A percentile compares a stretch with the other conserved stretches of the same genome.
Conservation (phyloP, 1,140 invertebrate species). For the Solenopsis invicta region DNA sequence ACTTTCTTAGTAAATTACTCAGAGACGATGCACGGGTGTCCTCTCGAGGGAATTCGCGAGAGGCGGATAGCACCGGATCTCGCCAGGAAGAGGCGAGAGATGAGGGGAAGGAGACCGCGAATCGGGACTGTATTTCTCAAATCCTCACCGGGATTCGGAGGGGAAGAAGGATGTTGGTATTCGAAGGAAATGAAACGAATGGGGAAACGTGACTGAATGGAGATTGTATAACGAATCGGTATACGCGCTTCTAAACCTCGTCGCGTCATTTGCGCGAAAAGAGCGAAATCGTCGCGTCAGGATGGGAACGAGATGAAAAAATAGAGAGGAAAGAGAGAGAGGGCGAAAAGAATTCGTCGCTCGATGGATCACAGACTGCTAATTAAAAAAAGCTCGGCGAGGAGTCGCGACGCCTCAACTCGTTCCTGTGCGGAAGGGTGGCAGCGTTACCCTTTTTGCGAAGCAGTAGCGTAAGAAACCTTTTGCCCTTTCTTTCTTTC, state of each 20-base stretch:
- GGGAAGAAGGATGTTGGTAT: too few relatives aligned
- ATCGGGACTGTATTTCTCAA: not conserved
- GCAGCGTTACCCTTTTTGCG: conserved; percentile 30
- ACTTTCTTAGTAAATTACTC: conserved; percentile 63
- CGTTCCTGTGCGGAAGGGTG: conserved; percentile 14
- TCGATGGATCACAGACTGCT: conserved; percentile 71
- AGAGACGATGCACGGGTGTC: conserved; percentile 31
- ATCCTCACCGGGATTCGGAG: not conserved
- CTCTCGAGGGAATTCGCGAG: conserved; percentile 5
- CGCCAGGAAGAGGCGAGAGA: not conserved
- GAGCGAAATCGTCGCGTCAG: not conserved
- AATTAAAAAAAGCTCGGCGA: conserved; percentile 71
- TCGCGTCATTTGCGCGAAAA: not conserved
- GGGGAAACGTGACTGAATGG: not conserved
- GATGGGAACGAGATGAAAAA: not conserved
- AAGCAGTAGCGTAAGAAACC: conserved; percentile 63
- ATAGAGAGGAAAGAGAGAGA: not conserved
- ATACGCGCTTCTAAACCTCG: not conserved
- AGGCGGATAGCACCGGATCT: too few relatives aligned
- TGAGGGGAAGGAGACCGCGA: not conserved
- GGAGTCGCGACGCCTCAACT: conserved; percentile 52
- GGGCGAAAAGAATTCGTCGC: conserved; percentile 62
- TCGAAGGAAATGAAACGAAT: conserved; percentile 38
- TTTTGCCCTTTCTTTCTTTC: conserved; percentile 59
- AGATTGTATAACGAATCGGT: not conserved